Evolutionary conservation across 1,140 invertebrate species (phyloP).

Genomic region (Cephus cinctus): DNA sequence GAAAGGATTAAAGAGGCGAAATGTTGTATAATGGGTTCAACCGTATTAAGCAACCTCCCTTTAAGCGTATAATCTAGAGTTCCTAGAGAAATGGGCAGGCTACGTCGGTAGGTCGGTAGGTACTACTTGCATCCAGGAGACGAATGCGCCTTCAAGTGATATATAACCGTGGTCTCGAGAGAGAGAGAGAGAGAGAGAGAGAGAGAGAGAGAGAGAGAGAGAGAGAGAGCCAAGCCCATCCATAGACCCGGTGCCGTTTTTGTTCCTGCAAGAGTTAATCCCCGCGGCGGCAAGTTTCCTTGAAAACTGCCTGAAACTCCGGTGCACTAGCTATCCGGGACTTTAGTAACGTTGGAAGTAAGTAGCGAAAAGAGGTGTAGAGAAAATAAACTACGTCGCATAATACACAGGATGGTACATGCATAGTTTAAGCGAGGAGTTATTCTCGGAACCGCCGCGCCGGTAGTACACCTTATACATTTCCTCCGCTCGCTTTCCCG

Average conservation of each 20-base stretch:
- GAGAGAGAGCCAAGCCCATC: slow-evolving; percentile 7
- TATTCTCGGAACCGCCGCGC: no score
- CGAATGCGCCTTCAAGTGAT: slow-evolving; percentile 26
- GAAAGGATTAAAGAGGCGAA: not conserved
- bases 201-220: slow-evolving; percentile 7
- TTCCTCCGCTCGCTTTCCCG: no score
- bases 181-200: slow-evolving; percentile 7
- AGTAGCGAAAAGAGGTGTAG: slow-evolving; percentile 22
- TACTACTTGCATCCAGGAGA: no score
- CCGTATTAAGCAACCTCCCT: no score
- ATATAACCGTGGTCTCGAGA: slow-evolving; percentile 28
- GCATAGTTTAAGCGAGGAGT: no score
- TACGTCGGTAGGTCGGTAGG: no score
- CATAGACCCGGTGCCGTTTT: slow-evolving; percentile 29
- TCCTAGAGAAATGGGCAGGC: no score
- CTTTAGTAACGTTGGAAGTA: slow-evolving; percentile 4
- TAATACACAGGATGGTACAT: no score
- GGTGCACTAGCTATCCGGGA: slow-evolving; percentile 4
- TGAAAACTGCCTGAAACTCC: slow-evolving; percentile 28
- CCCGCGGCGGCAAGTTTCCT: slow-evolving; percentile 27
- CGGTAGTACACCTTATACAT: no score
- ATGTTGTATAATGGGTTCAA: no score
- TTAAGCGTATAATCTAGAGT: no score
- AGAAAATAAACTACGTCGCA: slow-evolving; percentile 36
- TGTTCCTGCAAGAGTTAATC: slow-evolving; percentile 36